Evolutionary conservation across 2,797 vertebrate genomes (phyloP).

Genomic region (Gymnodraco acuticeps): DNA sequence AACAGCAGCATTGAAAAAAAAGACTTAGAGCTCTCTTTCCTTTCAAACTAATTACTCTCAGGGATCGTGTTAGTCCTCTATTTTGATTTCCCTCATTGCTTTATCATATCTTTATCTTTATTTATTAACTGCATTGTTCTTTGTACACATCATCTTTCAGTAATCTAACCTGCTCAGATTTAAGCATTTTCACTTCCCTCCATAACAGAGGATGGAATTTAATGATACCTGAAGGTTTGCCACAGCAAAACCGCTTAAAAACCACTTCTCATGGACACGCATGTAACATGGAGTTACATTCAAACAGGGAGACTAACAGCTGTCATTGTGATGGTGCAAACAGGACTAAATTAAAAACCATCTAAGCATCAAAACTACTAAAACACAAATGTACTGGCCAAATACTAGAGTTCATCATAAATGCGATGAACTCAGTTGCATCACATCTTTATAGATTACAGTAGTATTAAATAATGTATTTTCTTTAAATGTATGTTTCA

Average conservation of each 20-base stretch:
- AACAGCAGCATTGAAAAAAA: slow-evolving; percentile 85
- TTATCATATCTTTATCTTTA: slow-evolving; percentile 62
- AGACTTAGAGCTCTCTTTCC: slow-evolving; percentile 71
- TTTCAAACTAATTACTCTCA: slow-evolving; percentile 58
- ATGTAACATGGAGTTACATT: slow-evolving; percentile 18
- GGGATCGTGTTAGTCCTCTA: slow-evolving; percentile 61
- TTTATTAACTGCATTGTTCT: slow-evolving; percentile 71
- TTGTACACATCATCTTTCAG: slow-evolving; percentile 62
- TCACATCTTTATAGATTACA: slow-evolving; percentile 54
- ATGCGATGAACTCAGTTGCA: slow-evolving; percentile 41
- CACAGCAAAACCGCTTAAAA: slow-evolving; percentile 85
- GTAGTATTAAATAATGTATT: slow-evolving; percentile 73
- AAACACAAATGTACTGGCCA: slow-evolving; percentile 18
- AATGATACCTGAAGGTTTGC: slow-evolving; percentile 68
- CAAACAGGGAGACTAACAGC: slow-evolving; percentile 22
- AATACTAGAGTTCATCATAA: slow-evolving; percentile 39
- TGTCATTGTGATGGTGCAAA: slow-evolving; percentile 21
- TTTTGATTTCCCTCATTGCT: slow-evolving; percentile 67
- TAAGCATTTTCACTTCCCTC: slow-evolving; percentile 46
- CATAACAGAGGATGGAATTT: slow-evolving; percentile 48
- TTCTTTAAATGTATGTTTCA: slow-evolving; percentile 68
- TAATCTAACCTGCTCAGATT: slow-evolving; percentile 61
- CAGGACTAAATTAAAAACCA: slow-evolving; percentile 11
- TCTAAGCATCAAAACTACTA: slow-evolving; percentile 11
- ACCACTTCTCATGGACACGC: slow-evolving; percentile 78